phyloP scores from a whole-genome alignment of 2,797 vertebrate species.

The Acomys russatus region DNA sequence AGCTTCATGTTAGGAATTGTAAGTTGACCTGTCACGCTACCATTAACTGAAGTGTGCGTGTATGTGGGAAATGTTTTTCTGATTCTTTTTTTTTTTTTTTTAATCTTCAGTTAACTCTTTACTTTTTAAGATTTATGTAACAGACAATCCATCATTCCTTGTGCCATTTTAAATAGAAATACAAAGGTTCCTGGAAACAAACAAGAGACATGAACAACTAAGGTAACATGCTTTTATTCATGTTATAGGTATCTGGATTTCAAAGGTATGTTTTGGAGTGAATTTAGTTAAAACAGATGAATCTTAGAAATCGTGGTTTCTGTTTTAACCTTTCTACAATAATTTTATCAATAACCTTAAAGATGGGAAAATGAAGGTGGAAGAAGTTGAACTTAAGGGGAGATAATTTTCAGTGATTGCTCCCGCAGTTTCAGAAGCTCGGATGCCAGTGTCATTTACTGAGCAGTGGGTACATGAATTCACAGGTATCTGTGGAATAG shows the following conservation, averaged over 20 bases:
- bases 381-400: slow-evolving; percentile 10
- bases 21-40: slow-evolving; percentile 73
- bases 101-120: neutral
- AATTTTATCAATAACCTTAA: slow-evolving; percentile 30
- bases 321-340: neutral
- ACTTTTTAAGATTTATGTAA: neutral
- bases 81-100: too few relatives aligned
- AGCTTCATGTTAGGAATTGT: slow-evolving; percentile 76
- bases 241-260: neutral
- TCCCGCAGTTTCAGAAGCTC: neutral
- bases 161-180: slow-evolving; percentile 28
- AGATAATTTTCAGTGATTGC: neutral
- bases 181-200: slow-evolving; percentile 27
- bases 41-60: slow-evolving; percentile 72
- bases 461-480: neutral
- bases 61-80: slow-evolving; percentile 62
- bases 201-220: slow-evolving; percentile 5
- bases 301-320: slow-evolving; percentile 22
- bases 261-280: slow-evolving; percentile 39
- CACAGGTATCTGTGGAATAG: neutral
- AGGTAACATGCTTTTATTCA: neutral
- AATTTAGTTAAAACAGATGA: slow-evolving; percentile 14
- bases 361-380: neutral
- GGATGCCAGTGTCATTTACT: neutral
- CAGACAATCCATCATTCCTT: slow-evolving; percentile 43